Evolutionary conservation across 2,888 invertebrate genomes (phyloP), one percentile per base, ranked within the genome.

Genomic region (Hipparchia sbordonii): DNA sequence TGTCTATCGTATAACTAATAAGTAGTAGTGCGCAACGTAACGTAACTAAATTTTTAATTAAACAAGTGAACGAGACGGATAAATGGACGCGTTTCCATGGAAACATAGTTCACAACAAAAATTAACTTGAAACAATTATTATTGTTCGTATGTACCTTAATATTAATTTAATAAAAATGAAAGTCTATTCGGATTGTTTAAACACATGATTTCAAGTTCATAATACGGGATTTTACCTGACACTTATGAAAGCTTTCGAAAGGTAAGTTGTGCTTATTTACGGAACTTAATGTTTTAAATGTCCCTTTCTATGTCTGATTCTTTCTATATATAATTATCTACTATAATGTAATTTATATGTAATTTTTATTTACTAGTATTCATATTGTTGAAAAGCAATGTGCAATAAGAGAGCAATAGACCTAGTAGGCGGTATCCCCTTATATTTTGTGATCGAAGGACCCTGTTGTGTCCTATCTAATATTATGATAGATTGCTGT

Each of bases 51-150:
- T 65, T 23, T 46, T 63, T 51, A 51, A 65, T 6, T 12, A 12
- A 23, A 63, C 54, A 63, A 46, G 46, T 70, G 62, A 70, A 70
- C 66, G 66, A 60, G 45, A 8, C 66, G 46, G n/a, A 56, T 67
- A 72, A 46, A 60, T 48, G 63, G 56, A 68, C 68, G 68, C 59
- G 74, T 72, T 52, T 13, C 72, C 33, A 70, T 74, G 23, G 67
- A 13, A 72, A 74, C 74, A 33, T 9, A 23, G 7, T 46, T 57
- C 74, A 72, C 72, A 74, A 74, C 74, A 72, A 67, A 71, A 51
- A 6, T 45, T 67, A 5, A 39, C 56, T 57, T 57, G 57, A 57
- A 46, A 23, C 23, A 67, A 67, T 52, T 52, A 39, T 51, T 39
- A 39, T 39, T 39, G 39, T 39, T 52, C 52, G 13, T 33, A 13